Conservation (phyloP, 2,888 invertebrate genomes). For the Tryphoninae sp. region DNA sequence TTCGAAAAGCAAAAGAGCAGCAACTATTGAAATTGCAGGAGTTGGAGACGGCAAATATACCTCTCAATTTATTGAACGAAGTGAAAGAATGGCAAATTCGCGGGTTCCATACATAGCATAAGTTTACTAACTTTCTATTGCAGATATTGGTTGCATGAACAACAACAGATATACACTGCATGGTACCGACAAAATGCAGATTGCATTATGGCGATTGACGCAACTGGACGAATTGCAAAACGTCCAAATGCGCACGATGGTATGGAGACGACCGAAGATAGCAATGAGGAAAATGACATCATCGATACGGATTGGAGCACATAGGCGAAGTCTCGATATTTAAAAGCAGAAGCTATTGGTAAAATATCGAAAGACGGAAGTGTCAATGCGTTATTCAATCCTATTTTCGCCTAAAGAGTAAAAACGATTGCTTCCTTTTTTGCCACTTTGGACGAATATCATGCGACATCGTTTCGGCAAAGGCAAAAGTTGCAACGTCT, state of each 20-base stretch:
- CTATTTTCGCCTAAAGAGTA: slow-evolving; percentile 39
- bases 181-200: slow-evolving; percentile 45
- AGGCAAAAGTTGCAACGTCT: slow-evolving; percentile 58
- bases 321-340: slow-evolving; percentile 52
- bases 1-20: slow-evolving; percentile 37
- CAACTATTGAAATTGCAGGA: slow-evolving; percentile 8
- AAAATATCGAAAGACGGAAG: slow-evolving; percentile 51
- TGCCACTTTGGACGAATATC: slow-evolving; percentile 62
- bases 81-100: slow-evolving; percentile 7
- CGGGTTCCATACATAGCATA: slow-evolving; percentile 54
- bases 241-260: slow-evolving; percentile 29
- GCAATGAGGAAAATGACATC: not conserved
- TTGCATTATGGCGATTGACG: slow-evolving; percentile 52
- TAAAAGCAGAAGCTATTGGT: slow-evolving; percentile 31
- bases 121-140: slow-evolving; percentile 48
- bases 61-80: slow-evolving; percentile 12
- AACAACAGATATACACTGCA: slow-evolving; percentile 46
- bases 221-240: slow-evolving; percentile 51
- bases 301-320: slow-evolving; percentile 46
- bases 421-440: slow-evolving; percentile 55
- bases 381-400: slow-evolving; percentile 59
- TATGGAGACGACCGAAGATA: slow-evolving; percentile 17
- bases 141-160: slow-evolving; percentile 54
- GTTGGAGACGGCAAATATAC: slow-evolving; percentile 8
- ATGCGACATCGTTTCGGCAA: slow-evolving; percentile 59